Evolutionary conservation across 2,797 vertebrate species (phyloP).

Genomic region (Notolepis coatsorum): DNA sequence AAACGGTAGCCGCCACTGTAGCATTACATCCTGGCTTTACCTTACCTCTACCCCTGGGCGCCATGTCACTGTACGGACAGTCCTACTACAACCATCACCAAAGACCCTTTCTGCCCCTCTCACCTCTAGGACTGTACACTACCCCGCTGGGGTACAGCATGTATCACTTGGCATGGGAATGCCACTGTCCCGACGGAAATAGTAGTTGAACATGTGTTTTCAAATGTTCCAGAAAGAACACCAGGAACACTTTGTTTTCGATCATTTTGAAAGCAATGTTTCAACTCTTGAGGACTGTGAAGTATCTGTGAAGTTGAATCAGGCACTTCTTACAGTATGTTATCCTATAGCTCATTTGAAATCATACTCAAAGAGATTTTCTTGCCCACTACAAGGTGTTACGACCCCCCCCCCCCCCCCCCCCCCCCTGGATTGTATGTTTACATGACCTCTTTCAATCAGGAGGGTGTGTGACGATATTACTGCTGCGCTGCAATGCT

Average conservation of each 20-base stretch:
- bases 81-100: conserved; percentile 88
- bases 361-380: conserved; percentile 12
- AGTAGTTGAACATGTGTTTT: conserved; percentile 21
- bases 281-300: conserved; percentile 18
- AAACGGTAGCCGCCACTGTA: conserved; percentile 54
- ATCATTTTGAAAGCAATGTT: conserved; percentile 28
- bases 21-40: conserved; percentile 89
- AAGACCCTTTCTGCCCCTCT: conserved; percentile 91
- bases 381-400: neutral
- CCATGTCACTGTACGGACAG: conserved; percentile 91
- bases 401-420: neutral
- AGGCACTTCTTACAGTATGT: neutral
- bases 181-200: conserved; percentile 60
- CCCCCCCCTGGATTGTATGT: conserved; percentile 48
- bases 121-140: conserved; percentile 92
- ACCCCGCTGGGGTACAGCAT: conserved; percentile 94
- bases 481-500: too few relatives aligned
- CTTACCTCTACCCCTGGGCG: conserved; percentile 90
- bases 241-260: conserved; percentile 22
- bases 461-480: too few relatives aligned
- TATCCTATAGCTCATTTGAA: conserved; percentile 9
- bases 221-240: conserved; percentile 43
- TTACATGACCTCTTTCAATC: conserved; percentile 50
- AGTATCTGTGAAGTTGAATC: neutral
- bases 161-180: conserved; percentile 96